Conservation (phyloP, 2,797 vertebrate genomes). For the Mus caroli region DNA sequence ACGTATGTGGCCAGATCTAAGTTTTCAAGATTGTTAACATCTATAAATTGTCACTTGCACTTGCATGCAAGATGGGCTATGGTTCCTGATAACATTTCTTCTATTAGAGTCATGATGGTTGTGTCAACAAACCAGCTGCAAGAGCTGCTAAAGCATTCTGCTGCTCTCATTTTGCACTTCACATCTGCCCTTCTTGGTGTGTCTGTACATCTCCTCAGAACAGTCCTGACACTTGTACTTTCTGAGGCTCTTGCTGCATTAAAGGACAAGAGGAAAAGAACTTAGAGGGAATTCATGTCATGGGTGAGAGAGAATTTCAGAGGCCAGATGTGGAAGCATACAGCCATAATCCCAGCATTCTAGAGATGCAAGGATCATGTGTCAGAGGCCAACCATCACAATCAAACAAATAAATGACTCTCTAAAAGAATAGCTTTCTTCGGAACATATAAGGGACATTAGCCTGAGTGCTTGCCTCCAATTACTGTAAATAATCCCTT, state of each 20-base stretch:
- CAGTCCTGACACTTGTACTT: background rate
- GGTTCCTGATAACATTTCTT: background rate
- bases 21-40: background rate
- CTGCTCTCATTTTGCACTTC: background rate
- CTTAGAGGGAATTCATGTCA: background rate
- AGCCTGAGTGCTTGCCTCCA: conserved; percentile 2
- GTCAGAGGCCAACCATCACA: background rate
- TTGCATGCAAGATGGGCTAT: accelerated
- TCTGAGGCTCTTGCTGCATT: conserved; percentile 1
- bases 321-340: background rate
- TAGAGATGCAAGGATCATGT: background rate
- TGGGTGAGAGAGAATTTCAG: background rate
- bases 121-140: background rate
- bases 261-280: background rate
- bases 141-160: background rate
- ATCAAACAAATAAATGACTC: background rate
- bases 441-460: background rate
- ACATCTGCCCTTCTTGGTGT: background rate
- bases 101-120: background rate
- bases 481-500: background rate
- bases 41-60: background rate
- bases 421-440: background rate
- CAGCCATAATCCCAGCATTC: background rate
- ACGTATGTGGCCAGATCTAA: background rate
- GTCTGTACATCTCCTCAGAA: background rate